Evolutionary conservation across 2,888 invertebrate genomes (phyloP).

Genomic region (Caenorhabditis sinica): DNA sequence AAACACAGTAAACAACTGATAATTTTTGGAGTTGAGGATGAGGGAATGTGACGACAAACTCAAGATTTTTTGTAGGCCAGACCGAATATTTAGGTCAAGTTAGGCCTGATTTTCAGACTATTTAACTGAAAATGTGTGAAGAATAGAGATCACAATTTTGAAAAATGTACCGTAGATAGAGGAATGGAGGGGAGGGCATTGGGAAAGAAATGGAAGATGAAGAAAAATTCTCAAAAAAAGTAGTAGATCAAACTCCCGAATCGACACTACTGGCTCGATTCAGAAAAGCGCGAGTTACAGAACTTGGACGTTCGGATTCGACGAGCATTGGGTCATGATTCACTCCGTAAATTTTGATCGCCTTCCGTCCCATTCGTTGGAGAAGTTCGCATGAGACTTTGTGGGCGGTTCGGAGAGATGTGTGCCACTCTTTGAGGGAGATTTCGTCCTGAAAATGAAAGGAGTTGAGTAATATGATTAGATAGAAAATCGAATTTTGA

Average conservation of each 20-base stretch:
- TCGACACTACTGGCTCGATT: slow-evolving; percentile 83
- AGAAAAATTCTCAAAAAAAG: neutral
- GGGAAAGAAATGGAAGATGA: neutral
- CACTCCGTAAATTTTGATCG: slow-evolving; percentile 98
- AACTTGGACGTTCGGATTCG: slow-evolving; percentile 82
- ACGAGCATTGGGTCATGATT: slow-evolving; percentile 83
- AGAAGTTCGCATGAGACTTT: slow-evolving; percentile 96
- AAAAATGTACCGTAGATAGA: slow-evolving; percentile 26
- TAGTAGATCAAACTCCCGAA: slow-evolving; percentile 78
- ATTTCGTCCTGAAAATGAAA: slow-evolving; percentile 89
- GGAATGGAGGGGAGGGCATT: neutral
- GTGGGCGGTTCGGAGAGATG: slow-evolving; percentile 95
- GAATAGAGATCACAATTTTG: slow-evolving; percentile 26
- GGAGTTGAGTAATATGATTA: neutral
- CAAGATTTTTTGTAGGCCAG: too few species aligned
- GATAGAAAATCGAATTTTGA: neutral
- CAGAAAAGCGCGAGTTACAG: slow-evolving; percentile 80
- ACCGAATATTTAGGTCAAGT: too few species aligned
- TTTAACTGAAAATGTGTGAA: slow-evolving; percentile 25
- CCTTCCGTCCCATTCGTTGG: slow-evolving; percentile 97
- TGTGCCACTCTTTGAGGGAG: slow-evolving; percentile 98
- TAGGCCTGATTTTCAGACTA: too few species aligned
- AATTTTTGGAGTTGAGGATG: too few species aligned
- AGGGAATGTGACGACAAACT: too few species aligned
- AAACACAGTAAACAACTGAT: too few species aligned